phyloP scores from a whole-genome alignment of 2,797 vertebrate species.

The Gobio occitaniae region DNA sequence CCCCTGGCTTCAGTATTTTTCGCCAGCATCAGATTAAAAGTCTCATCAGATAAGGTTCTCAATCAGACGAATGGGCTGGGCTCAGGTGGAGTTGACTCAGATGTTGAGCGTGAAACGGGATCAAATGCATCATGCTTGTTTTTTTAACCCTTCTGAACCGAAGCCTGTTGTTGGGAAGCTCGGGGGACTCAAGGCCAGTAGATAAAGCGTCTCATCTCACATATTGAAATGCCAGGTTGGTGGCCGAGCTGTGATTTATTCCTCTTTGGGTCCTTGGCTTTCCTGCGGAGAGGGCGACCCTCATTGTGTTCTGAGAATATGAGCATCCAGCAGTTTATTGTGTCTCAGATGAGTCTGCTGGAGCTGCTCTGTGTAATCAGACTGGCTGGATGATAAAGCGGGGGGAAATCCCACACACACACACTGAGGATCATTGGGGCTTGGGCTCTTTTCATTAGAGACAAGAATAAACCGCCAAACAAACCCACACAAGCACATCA shows the following conservation, averaged over 20 bases:
- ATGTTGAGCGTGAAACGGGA: conserved; percentile 44
- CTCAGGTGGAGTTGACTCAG: conserved; percentile 54
- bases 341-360: not conserved
- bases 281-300: conserved; percentile 38
- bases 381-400: not conserved
- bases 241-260: conserved; percentile 63
- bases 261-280: conserved; percentile 56
- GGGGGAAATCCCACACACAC: not conserved
- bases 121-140: conserved; percentile 44
- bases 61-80: conserved; percentile 51
- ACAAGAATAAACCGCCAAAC: not conserved
- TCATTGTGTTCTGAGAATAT: conserved; percentile 41
- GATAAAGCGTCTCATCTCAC: conserved; percentile 60
- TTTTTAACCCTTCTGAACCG: conserved; percentile 40
- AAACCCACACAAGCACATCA: not conserved
- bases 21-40: too few species aligned
- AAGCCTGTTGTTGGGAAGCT: conserved; percentile 44
- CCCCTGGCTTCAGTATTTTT: too few species aligned
- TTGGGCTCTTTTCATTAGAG: not conserved
- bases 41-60: conserved; percentile 34
- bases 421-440: not conserved
- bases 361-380: not conserved
- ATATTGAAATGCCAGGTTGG: conserved; percentile 63
- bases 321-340: conserved; percentile 5
- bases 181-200: conserved; percentile 57